Percentiles rank a stretch among this genome's conserved stretches.
Evolutionary conservation across 2,113 vertebrate genomes (phyloP).

Genomic region (Lipotes vexillifer): DNA sequence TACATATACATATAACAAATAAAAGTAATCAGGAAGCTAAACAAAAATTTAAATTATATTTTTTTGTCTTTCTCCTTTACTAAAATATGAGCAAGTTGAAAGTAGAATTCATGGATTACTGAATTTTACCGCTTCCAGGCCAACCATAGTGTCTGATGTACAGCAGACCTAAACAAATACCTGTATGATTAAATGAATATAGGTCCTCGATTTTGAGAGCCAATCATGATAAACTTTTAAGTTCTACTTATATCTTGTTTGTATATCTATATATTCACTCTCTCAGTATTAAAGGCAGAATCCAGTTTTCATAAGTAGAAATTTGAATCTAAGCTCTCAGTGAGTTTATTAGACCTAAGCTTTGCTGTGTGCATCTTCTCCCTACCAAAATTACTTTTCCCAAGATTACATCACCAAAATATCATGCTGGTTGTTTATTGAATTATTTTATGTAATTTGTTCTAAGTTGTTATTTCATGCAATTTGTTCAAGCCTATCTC

Average conservation of each 20-base stretch:
- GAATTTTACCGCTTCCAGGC: background rate
- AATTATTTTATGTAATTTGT: conserved; percentile 75
- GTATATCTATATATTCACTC: background rate
- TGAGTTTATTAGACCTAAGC: background rate
- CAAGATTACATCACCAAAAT: conserved; percentile 47
- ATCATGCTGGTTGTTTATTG: conserved; percentile 71
- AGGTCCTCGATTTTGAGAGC: background rate
- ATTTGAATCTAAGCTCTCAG: background rate
- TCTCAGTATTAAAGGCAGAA: background rate
- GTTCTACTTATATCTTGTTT: background rate
- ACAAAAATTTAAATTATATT: background rate
- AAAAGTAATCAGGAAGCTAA: background rate
- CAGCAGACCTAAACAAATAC: background rate
- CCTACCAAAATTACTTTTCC: conserved; percentile 34
- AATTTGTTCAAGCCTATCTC: conserved; percentile 66
- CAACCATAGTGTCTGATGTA: background rate
- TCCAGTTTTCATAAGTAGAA: background rate
- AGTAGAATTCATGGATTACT: background rate
- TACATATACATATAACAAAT: background rate
- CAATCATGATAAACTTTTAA: background rate
- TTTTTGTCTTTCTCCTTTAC: background rate
- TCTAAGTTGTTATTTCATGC: conserved; percentile 69
- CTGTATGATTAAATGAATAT: background rate
- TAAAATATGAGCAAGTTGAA: background rate
- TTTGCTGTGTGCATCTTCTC: conserved; percentile 28